These are phyloP conservation scores for Ennomos fuscantarius DNA, from an alignment of 2,888 invertebrate species.

Conservation along the genomic window DNA sequence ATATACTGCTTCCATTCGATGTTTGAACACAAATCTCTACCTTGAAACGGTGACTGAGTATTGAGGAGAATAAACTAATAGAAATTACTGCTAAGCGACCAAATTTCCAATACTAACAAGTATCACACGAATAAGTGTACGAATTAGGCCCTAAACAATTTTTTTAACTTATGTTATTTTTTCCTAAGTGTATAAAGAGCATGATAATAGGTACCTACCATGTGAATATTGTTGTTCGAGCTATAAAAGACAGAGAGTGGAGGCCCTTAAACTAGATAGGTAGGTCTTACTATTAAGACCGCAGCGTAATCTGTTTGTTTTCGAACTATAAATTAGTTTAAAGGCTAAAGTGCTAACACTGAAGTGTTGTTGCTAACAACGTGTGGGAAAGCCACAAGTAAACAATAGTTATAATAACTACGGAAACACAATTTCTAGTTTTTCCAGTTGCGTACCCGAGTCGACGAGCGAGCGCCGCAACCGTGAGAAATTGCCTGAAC, in stretches of 20 bases:
- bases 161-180: too few relatives aligned
- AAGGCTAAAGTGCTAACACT: slow-evolving; percentile 11
- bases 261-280: too few relatives aligned
- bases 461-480: slow-evolving; percentile 16
- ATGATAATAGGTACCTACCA: too few relatives aligned
- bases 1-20: slow-evolving; percentile 2
- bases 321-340: slow-evolving; percentile 12
- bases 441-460: slow-evolving; percentile 24
- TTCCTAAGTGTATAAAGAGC: too few relatives aligned
- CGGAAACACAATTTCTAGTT: slow-evolving; percentile 29
- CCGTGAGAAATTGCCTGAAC: slow-evolving; percentile 39
- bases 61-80: background rate
- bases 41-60: slow-evolving; percentile 31
- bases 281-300: background rate
- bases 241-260: too few relatives aligned
- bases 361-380: slow-evolving; percentile 25
- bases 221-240: too few relatives aligned
- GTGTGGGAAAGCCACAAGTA: slow-evolving; percentile 27
- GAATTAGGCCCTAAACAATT: too few relatives aligned
- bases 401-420: slow-evolving; percentile 32
- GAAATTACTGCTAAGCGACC: background rate
- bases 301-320: slow-evolving; percentile 7
- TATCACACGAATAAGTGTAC: too few relatives aligned
- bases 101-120: too few relatives aligned
- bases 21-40: slow-evolving; percentile 30